phyloP scores from a whole-genome alignment of 1,140 invertebrate species.

The Eupristina koningsbergeri region DNA sequence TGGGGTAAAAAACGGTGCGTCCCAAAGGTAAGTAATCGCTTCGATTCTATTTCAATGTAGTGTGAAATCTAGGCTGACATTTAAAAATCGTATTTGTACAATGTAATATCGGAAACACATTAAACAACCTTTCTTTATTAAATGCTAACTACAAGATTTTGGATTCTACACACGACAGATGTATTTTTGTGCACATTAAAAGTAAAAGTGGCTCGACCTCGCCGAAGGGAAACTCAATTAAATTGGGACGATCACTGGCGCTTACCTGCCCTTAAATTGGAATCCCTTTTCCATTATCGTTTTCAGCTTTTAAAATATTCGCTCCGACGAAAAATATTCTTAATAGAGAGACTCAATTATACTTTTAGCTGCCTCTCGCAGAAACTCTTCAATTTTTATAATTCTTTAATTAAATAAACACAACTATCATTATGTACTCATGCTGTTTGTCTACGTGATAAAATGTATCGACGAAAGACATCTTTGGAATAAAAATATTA shows the following conservation, averaged over 20 bases:
- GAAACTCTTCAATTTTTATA: constrained; percentile 36
- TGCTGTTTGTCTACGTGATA: background rate
- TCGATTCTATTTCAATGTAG: no score
- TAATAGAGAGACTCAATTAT: constrained; percentile 39
- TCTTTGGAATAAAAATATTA: background rate
- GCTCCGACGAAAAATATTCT: constrained; percentile 26
- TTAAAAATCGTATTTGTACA: background rate
- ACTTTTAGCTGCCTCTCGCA: background rate
- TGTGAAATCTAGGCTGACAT: background rate
- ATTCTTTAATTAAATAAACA: constrained; percentile 34
- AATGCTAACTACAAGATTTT: constrained; percentile 18
- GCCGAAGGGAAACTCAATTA: constrained; percentile 47
- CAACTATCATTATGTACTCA: background rate
- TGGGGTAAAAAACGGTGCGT: no score
- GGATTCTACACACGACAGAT: constrained; percentile 21
- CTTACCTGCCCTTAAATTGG: constrained; percentile 47
- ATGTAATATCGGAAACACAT: background rate
- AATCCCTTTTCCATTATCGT: constrained; percentile 46
- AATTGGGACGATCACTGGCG: constrained; percentile 39
- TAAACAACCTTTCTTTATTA: constrained; percentile 11
- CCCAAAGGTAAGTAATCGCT: no score
- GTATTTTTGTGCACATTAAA: constrained; percentile 38
- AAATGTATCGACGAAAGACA: background rate
- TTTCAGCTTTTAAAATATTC: constrained; percentile 37
- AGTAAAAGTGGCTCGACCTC: constrained; percentile 43